Percentiles rank a stretch among this genome's conserved stretches.
These are phyloP conservation scores for Rhimphoctona megacephalus DNA, from an alignment of 2,888 invertebrate genomes.

Conservation along the genomic window DNA sequence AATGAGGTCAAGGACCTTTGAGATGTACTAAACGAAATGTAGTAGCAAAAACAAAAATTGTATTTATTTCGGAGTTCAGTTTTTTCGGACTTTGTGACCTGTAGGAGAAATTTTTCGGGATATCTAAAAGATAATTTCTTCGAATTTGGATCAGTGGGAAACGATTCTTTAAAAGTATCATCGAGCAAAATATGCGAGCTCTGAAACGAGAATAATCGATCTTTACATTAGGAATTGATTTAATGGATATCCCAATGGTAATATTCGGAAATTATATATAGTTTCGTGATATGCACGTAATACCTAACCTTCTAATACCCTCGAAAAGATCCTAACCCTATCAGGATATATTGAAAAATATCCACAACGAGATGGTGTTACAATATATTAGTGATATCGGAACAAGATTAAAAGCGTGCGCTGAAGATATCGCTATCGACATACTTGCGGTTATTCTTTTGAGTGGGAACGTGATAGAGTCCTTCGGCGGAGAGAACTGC, in stretches of 20 bases:
- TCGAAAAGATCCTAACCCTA: neutral
- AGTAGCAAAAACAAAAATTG: neutral
- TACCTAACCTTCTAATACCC: no score
- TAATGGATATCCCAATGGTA: no score
- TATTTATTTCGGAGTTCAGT: neutral
- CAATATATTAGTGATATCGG: neutral
- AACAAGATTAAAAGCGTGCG: neutral
- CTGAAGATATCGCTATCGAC: conserved; percentile 19
- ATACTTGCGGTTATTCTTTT: neutral
- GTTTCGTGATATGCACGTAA: neutral
- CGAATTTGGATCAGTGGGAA: neutral
- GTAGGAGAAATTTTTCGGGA: neutral
- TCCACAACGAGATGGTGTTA: neutral
- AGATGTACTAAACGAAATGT: neutral
- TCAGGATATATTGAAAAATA: neutral
- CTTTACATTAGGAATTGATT: neutral
- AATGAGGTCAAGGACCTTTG: conserved; percentile 39
- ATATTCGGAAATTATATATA: neutral
- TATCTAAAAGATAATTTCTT: neutral
- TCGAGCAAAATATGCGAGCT: neutral
- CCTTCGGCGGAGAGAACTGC: conserved; percentile 32
- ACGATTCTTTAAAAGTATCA: neutral
- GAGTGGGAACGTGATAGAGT: conserved; percentile 17
- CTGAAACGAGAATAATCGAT: neutral
- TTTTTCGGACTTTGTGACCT: neutral